A percentile compares a stretch with the other conserved stretches of the same genome.
Evolutionary conservation across 2,113 vertebrate genomes (phyloP).

Genomic region (Trogon melanurus): DNA sequence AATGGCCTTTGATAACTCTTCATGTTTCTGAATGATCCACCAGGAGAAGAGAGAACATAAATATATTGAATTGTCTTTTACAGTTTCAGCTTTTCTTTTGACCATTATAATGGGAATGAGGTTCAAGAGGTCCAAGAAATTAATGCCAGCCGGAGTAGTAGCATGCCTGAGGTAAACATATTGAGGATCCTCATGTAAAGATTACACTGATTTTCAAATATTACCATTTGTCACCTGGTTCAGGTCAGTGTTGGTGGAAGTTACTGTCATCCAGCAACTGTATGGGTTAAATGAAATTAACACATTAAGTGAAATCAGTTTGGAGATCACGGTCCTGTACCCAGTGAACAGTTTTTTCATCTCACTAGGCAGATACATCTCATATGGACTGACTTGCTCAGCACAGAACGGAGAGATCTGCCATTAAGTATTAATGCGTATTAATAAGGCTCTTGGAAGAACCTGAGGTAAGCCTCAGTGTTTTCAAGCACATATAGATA

Average conservation of each 20-base stretch:
- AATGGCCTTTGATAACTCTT: not conserved
- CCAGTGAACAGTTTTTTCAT: not conserved
- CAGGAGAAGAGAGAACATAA: conserved; percentile 1
- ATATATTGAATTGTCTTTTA: conserved; percentile 33
- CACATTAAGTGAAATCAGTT: not conserved
- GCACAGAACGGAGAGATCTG: not conserved
- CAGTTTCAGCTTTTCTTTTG: conserved; percentile 86
- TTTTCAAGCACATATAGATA: not conserved
- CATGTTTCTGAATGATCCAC: not conserved
- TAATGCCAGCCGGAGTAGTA: conserved; percentile 90
- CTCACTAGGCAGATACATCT: not conserved
- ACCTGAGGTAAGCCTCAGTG: not conserved
- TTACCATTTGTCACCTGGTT: not conserved
- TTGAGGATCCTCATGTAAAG: not conserved
- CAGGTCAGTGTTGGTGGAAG: not conserved
- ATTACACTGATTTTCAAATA: not conserved
- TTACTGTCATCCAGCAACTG: not conserved
- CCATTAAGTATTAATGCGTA: not conserved
- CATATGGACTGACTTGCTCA: not conserved
- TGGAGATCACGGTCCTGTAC: not conserved
- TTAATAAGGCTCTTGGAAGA: not conserved
- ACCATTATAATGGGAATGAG: conserved; percentile 89
- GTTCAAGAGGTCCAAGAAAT: conserved; percentile 90
- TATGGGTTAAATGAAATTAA: not conserved
- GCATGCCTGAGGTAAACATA: conserved; percentile 85